A percentile compares a stretch with the other conserved stretches of the same genome.
Conservation (phyloP, 2,797 vertebrate genomes). For the Squalus acanthias region DNA sequence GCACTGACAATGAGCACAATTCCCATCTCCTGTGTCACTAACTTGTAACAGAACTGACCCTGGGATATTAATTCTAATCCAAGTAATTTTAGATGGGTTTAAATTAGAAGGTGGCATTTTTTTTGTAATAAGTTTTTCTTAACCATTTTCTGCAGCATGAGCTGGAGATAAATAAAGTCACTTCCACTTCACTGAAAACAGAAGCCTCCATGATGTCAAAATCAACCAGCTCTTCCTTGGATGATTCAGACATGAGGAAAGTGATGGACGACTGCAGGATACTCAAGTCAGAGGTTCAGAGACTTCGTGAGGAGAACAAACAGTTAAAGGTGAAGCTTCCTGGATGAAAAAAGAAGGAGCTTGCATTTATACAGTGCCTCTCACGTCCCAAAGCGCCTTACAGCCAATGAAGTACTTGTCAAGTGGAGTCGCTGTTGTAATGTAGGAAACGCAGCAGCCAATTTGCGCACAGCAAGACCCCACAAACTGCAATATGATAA, state of each 20-base stretch:
- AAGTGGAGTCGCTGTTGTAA: not conserved
- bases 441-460: not conserved
- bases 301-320: slow-evolving; percentile 87
- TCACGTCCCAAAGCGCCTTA: not conserved
- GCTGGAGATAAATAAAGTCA: slow-evolving; percentile 78
- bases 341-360: not conserved
- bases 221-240: slow-evolving; percentile 76
- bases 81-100: not conserved
- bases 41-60: slow-evolving; percentile 12
- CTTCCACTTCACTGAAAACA: slow-evolving; percentile 80
- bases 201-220: slow-evolving; percentile 73
- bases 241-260: slow-evolving; percentile 84
- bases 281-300: slow-evolving; percentile 83
- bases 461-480: not conserved
- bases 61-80: not conserved
- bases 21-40: not conserved
- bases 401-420: not conserved
- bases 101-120: not conserved
- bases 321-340: slow-evolving; percentile 73
- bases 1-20: not conserved
- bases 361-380: not conserved
- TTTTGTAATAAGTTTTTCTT: not conserved
- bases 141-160: slow-evolving; percentile 72
- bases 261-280: slow-evolving; percentile 88
- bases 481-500: not conserved